Evolutionary conservation across 1,140 invertebrate genomes (phyloP), one percentile per base, ranked within the genome.

Genomic region (Drosophila nikananu): DNA sequence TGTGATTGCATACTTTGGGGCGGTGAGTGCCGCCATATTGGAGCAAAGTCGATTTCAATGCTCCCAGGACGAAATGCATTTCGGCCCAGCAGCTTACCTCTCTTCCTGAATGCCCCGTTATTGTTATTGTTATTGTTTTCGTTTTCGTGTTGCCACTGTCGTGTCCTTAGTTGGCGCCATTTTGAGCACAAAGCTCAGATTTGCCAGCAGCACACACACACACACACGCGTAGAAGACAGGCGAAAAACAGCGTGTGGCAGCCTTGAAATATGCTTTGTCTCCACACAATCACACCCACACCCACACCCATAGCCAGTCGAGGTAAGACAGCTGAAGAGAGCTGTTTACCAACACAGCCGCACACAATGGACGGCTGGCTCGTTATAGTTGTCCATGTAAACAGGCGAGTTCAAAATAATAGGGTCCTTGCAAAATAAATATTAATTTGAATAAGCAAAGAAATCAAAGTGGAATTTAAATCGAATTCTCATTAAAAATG

Each of bases 261-360:
- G 81, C 86, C 86, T 90, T 90, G 86, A 77, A 86, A 61, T 75
- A 80, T 80, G 76, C 63, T 80, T 80, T 80, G 78, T 80, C 63
- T 75, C 59, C 44, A 46, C 52, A 59, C 51, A 51, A 27, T 23
- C 42, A 55, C 54, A 59, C 30, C 44, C 57, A 42, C 48, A 46
- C 23, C 41, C 35, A 23, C 49, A 10, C 48, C 23, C 23, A 27
- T n/a, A n/a, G n/a, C n/a, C n/a, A n/a, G n/a, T 4, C 32, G 54
- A 55, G 54, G 32, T 23, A 39, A 32, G 61, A 27, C 65, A 64
- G 70, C 51, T 83, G 19, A 65, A 42, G 55, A 65, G 55, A 30
- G 61, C 42, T 68, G 61, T 66, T 67, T 51, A 58, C 64, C 49
- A 48, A 52, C 35, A 67, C 46, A 70, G 37, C 19, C 30, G 48